phyloP scores from a whole-genome alignment of 1,140 invertebrate genomes.

The Tribolium castaneum region DNA sequence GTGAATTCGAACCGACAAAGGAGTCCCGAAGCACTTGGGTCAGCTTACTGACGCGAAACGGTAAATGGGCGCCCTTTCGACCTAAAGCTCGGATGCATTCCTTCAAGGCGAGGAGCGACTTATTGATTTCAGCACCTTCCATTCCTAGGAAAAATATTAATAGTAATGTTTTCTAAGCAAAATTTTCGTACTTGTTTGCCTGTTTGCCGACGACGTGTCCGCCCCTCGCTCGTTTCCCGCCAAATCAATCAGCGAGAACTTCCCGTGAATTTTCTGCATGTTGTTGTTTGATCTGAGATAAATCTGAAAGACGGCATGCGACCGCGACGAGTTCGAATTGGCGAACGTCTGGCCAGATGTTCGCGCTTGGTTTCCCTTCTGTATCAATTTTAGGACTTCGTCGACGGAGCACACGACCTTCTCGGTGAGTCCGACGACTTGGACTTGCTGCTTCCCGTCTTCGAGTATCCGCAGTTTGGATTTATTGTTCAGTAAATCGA shows the following conservation, averaged over 20 bases:
- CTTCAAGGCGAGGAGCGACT: slow-evolving; percentile 80
- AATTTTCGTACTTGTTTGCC: slow-evolving; percentile 78
- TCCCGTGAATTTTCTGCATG: slow-evolving; percentile 71
- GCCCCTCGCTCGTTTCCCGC: slow-evolving; percentile 83
- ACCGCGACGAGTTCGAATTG: slow-evolving; percentile 86
- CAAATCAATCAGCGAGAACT: slow-evolving; percentile 84
- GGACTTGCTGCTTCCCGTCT: slow-evolving; percentile 83
- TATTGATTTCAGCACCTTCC: slow-evolving; percentile 87
- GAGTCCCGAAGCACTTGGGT: slow-evolving; percentile 82
- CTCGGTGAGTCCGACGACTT: slow-evolving; percentile 86
- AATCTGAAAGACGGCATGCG: slow-evolving; percentile 92
- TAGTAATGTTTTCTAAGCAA: too few relatives aligned
- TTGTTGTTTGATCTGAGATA: slow-evolving; percentile 64
- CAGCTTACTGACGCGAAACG: slow-evolving; percentile 80
- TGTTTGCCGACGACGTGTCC: slow-evolving; percentile 79
- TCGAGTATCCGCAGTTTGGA: slow-evolving; percentile 90
- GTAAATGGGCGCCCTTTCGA: slow-evolving; percentile 76
- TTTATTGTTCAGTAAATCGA: slow-evolving; percentile 96
- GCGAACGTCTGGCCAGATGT: slow-evolving; percentile 89
- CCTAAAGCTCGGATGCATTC: slow-evolving; percentile 83
- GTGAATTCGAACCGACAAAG: slow-evolving; percentile 79
- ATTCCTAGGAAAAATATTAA: too few relatives aligned
- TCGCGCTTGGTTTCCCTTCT: slow-evolving; percentile 75
- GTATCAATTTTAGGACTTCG: slow-evolving; percentile 83
- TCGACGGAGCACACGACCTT: slow-evolving; percentile 78